Percentiles rank a stretch among this genome's conserved stretches.
Evolutionary conservation across 2,888 invertebrate genomes (phyloP).

Genomic region (Lithosia quadra): DNA sequence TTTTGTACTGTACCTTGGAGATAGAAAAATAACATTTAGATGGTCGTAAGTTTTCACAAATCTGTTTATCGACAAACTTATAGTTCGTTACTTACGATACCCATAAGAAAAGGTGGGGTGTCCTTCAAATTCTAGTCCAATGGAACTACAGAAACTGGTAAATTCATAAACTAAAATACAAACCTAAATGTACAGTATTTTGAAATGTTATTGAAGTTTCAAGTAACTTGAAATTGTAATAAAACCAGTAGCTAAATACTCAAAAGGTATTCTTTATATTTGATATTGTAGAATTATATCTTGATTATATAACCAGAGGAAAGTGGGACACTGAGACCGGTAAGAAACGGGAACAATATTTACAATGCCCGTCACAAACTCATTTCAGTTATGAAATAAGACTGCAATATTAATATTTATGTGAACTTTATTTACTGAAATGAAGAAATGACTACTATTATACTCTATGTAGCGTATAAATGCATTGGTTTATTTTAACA

Average conservation of each 20-base stretch:
- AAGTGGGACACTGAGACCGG: constrained; percentile 8
- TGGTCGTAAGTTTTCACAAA: no score
- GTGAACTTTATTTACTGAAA: constrained; percentile 13
- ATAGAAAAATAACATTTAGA: no score
- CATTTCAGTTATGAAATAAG: constrained; percentile 25
- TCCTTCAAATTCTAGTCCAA: no score
- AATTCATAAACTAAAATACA: no score
- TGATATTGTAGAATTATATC: constrained; percentile 13
- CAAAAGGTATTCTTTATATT: background rate
- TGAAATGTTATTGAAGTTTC: background rate
- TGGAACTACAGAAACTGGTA: no score
- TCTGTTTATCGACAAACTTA: no score
- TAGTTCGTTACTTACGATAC: no score
- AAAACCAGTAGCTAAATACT: background rate
- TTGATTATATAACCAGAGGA: constrained; percentile 13
- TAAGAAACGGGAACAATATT: constrained; percentile 22
- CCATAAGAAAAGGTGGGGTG: no score
- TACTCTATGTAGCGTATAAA: background rate
- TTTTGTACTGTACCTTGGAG: no score
- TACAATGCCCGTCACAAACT: constrained; percentile 23
- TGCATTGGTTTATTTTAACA: no score
- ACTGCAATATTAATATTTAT: constrained; percentile 19
- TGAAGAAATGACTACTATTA: constrained; percentile 12
- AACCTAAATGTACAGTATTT: background rate
- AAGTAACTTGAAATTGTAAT: no score